Evolutionary conservation across 92 coral and sea anemone genomes (phyloP).

Genomic region (Porites divaricata): DNA sequence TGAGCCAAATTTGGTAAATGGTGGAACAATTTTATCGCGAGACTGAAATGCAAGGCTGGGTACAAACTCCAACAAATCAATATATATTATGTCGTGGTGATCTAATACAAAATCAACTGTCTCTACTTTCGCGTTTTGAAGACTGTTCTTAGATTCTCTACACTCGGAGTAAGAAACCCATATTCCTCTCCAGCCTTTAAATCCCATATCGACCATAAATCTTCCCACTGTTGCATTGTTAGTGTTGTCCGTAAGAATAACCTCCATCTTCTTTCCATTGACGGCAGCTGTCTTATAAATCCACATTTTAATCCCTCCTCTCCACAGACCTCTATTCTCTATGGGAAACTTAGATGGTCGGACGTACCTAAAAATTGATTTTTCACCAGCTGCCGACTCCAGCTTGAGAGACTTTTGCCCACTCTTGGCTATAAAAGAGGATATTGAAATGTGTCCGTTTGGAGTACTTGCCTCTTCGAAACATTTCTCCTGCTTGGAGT

Average conservation of each 20-base stretch:
- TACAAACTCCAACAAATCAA: slow-evolving; percentile 42
- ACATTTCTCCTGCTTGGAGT: background rate
- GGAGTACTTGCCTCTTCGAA: background rate
- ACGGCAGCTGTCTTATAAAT: slow-evolving; percentile 29
- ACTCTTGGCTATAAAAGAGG: background rate
- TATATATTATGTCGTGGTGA: slow-evolving; percentile 41
- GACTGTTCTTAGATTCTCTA: background rate
- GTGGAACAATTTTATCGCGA: slow-evolving; percentile 55
- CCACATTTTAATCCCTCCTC: slow-evolving; percentile 64
- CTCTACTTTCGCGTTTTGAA: slow-evolving; percentile 2
- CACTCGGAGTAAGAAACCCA: slow-evolving; percentile 57
- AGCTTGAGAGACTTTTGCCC: slow-evolving; percentile 9
- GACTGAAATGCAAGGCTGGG: slow-evolving; percentile 5
- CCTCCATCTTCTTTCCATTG: slow-evolving; percentile 29
- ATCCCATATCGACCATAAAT: slow-evolving; percentile 15
- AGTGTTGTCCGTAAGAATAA: slow-evolving; percentile 10
- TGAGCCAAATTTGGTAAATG: slow-evolving; percentile 29
- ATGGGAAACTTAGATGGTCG: background rate
- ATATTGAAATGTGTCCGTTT: background rate
- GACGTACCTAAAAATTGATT: background rate
- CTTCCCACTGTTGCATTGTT: background rate
- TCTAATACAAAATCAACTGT: slow-evolving; percentile 29
- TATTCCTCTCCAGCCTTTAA: slow-evolving; percentile 58
- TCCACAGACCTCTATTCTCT: background rate
- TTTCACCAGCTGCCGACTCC: background rate